Base-by-base conservation (phyloP, 2,113 vertebrate genomes). In the Phrynosoma platyrhinos region DNA sequence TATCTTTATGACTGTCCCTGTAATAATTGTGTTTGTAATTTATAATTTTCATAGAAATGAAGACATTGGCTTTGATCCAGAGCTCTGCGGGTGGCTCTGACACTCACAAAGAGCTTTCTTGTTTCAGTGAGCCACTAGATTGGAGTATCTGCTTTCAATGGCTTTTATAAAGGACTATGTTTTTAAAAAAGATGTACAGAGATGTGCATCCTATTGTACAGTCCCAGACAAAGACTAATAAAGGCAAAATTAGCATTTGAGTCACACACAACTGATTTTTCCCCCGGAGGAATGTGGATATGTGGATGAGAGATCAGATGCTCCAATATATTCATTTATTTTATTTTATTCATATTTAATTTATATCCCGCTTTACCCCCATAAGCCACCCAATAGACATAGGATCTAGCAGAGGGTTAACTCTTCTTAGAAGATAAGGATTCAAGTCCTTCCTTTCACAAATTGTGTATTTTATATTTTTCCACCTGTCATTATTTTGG, bases 1-100 rank as follows among this genome's bases (percentile, higher is more conserved):
- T 91, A 89, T 88, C 27, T 87, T 92, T 80, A 66, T 66, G 30
- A 77, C 77, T 81, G 84, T 83, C 88, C 42, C 42, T 74, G 75
- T 6, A 71, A 85, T 94, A 91, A 9, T 55, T n/a, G 68, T 68
- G 62, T 53, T 83, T 88, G 72, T 68, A 47, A 82, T 75, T 82
- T 82, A 82, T 82, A 87, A 14, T 88, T 83, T 20, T 68, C 36
- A 75, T 58, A 90, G 81, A 94, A 93, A 85, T 84, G 84, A 47
- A 32, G 62, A 91, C 1, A 47, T 90, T 87, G 86, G 85, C 53
- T 94, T 47, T 5, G 16, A 83, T 55, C 72, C 87, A 88, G 42
- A 77, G 2, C 80, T 83, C 87, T 27, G 42, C 23, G 62, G 72
- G 80, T 68, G 80, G 80, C 62, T 77, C n/a, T 47, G 30, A 62